A percentile compares a stretch with the other conserved stretches of the same genome.
phyloP scores from a whole-genome alignment of 1,140 invertebrate genomes.

The Cydia amplana region DNA sequence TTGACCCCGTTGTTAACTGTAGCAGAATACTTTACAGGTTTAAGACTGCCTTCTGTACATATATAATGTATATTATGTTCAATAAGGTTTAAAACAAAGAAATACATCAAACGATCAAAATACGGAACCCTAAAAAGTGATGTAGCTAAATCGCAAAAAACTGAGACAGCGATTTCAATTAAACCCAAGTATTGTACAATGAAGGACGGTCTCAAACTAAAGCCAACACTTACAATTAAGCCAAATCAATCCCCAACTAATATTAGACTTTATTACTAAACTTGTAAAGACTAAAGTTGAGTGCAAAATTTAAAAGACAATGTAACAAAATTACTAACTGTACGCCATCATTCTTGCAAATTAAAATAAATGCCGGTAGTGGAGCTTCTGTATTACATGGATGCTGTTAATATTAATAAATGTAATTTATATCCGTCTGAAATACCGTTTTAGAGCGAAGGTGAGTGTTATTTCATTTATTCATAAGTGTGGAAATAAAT shows the following conservation, averaged over 20 bases:
- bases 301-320: neutral
- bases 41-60: neutral
- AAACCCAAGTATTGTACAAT: conserved; percentile 35
- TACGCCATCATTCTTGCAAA: conserved; percentile 34
- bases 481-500: no score
- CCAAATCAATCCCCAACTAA: neutral
- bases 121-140: conserved; percentile 35
- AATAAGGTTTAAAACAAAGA: neutral
- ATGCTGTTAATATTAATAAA: neutral
- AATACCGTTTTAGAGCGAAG: neutral
- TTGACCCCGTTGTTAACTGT: no score
- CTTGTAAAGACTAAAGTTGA: neutral
- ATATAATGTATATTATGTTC: neutral
- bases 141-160: conserved; percentile 44
- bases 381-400: neutral
- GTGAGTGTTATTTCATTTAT: no score
- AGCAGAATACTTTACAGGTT: neutral
- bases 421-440: neutral
- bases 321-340: conserved; percentile 20
- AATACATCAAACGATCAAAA: neutral
- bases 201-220: conserved; percentile 24
- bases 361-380: conserved; percentile 4
- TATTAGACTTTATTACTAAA: neutral
- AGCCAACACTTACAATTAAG: neutral
- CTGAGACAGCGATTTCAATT: conserved; percentile 47